Evolutionary conservation across 92 coral and sea anemone species (phyloP).

Genomic region (Parazoanthus darwini): DNA sequence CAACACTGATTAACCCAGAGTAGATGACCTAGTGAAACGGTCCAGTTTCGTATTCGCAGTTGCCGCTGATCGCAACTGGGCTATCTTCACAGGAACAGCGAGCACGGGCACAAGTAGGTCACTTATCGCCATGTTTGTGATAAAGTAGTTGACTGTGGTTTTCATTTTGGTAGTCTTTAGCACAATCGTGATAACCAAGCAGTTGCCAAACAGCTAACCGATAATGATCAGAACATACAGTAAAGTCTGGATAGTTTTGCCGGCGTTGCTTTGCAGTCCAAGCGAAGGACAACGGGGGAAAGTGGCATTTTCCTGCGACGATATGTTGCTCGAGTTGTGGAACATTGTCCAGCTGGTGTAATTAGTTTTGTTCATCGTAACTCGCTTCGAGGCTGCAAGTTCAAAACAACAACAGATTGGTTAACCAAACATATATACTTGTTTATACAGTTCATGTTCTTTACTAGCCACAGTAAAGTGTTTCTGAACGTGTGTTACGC

Average conservation of each 20-base stretch:
- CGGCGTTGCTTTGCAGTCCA: not conserved
- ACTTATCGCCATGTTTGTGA: slow-evolving; percentile 34
- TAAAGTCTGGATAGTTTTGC: not conserved
- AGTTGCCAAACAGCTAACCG: slow-evolving; percentile 21
- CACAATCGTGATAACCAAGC: slow-evolving; percentile 27
- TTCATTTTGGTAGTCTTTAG: slow-evolving; percentile 21
- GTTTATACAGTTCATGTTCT: not conserved
- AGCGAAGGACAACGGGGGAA: slow-evolving; percentile 1
- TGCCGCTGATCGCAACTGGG: too few relatives aligned
- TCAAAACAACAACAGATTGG: too few relatives aligned
- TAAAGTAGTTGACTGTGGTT: slow-evolving; percentile 17
- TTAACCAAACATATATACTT: too few relatives aligned
- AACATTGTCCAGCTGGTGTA: not conserved
- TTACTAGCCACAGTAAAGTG: not conserved
- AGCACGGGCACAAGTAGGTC: slow-evolving; percentile 30
- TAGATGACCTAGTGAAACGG: too few relatives aligned
- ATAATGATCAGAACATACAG: slow-evolving; percentile 12
- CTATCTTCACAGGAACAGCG: slow-evolving; percentile 15
- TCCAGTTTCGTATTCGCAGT: too few relatives aligned
- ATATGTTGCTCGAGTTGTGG: slow-evolving; percentile 24
- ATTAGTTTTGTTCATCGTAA: slow-evolving; percentile 1
- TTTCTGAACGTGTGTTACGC: not conserved
- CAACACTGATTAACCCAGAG: too few relatives aligned
- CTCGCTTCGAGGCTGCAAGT: not conserved
- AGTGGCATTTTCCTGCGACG: not conserved